Conservation (phyloP, 2,113 vertebrate species). For the Pterocles burchelli region DNA sequence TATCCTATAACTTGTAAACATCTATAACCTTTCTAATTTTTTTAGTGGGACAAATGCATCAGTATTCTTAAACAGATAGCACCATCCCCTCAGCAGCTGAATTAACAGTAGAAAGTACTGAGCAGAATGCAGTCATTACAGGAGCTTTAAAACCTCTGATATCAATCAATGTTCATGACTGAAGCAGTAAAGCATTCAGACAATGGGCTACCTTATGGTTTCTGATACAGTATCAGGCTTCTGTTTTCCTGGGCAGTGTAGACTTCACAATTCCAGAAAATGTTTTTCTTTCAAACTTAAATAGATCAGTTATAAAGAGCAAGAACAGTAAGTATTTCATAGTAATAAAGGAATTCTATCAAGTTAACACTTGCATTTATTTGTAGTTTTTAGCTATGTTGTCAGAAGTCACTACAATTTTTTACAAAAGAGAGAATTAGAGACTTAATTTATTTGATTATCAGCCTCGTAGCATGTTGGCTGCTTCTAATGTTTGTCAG, state of each 20-base stretch:
- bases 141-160: neutral
- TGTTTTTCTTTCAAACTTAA: neutral
- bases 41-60: neutral
- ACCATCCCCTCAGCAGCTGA: neutral
- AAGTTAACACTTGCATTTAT: neutral
- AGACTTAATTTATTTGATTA: neutral
- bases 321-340: conserved; percentile 5
- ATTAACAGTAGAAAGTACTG: neutral
- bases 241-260: neutral
- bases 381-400: neutral
- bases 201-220: neutral
- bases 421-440: neutral
- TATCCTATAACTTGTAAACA: neutral
- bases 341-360: neutral
- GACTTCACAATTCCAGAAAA: neutral
- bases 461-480: neutral
- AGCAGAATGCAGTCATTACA: neutral
- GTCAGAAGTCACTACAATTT: neutral
- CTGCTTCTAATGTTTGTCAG: neutral
- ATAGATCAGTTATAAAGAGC: neutral
- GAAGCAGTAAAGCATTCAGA: neutral
- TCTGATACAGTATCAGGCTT: neutral
- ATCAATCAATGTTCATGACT: neutral
- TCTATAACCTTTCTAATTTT: neutral
- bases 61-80: neutral